Evolutionary conservation across 2,888 invertebrate species (phyloP).

Genomic region (Sesamia inferens): DNA sequence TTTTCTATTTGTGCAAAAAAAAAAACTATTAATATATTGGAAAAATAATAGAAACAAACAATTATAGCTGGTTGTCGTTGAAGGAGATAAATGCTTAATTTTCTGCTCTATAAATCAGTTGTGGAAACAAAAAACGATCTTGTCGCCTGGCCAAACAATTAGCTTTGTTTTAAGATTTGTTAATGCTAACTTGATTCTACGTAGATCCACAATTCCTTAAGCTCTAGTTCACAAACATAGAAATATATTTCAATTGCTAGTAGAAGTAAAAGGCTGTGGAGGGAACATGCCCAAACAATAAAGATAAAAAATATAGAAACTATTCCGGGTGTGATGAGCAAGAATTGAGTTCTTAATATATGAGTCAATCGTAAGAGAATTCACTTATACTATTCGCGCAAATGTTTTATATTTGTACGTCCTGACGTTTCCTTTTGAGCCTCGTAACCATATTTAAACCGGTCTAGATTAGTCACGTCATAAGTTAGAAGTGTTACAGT

Average conservation of each 20-base stretch:
- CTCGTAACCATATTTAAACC: slow-evolving; percentile 1
- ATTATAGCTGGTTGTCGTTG: not conserved
- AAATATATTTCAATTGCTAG: not conserved
- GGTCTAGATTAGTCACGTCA: slow-evolving; percentile 25
- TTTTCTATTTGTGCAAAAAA: not conserved
- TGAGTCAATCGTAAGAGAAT: no score
- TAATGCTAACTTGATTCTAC: no score
- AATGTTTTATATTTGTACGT: not conserved
- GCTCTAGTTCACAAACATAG: not conserved
- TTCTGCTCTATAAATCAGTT: not conserved
- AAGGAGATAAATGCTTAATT: not conserved
- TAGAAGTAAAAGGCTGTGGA: not conserved
- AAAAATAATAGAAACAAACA: not conserved
- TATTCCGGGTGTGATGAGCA: not conserved
- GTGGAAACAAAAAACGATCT: not conserved
- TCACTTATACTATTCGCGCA: not conserved
- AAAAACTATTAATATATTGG: not conserved
- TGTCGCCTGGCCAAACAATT: not conserved
- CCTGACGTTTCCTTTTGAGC: not conserved
- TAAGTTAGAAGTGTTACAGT: slow-evolving; percentile 24
- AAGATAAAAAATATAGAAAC: not conserved
- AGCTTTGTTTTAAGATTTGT: not conserved
- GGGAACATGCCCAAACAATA: not conserved
- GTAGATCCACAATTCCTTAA: not conserved
- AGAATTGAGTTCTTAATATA: not conserved